Conservation (phyloP, 1,140 invertebrate species). For the Sinonovacula constricta region DNA sequence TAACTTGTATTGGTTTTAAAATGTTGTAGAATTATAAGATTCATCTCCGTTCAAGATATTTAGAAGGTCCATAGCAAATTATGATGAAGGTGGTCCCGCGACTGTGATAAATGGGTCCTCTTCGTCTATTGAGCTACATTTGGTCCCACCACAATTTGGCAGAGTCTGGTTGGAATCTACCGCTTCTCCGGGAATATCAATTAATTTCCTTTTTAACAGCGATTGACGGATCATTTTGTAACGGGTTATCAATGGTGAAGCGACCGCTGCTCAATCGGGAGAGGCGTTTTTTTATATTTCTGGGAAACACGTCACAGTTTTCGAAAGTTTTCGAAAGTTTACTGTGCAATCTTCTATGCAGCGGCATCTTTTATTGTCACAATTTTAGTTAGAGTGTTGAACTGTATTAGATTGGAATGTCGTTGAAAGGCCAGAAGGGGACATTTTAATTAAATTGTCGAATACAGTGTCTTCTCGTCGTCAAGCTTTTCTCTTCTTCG, state of each 20-base stretch:
- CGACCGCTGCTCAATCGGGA: conserved; percentile 49
- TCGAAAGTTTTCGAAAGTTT: conserved; percentile 56
- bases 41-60: no score
- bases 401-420: conserved; percentile 79
- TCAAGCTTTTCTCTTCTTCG: conserved; percentile 78
- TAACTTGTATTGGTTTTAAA: no score
- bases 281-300: conserved; percentile 54
- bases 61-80: no score
- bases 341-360: conserved; percentile 65
- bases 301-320: conserved; percentile 50
- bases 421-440: conserved; percentile 77
- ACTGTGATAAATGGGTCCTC: conserved; percentile 53
- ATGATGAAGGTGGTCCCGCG: conserved; percentile 16
- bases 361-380: conserved; percentile 76
- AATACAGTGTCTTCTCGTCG: conserved; percentile 77
- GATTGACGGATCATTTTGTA: background rate
- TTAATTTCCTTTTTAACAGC: conserved; percentile 2
- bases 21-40: no score
- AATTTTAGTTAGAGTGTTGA: conserved; percentile 78
- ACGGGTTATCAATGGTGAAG: conserved; percentile 41
- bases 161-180: conserved; percentile 16
- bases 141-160: conserved; percentile 48
- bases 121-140: conserved; percentile 58
- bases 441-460: conserved; percentile 80
- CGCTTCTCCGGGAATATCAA: background rate